Percentiles rank a stretch among this genome's conserved stretches.
phyloP scores from a whole-genome alignment of 2,797 vertebrate genomes.

The Avahi laniger region DNA sequence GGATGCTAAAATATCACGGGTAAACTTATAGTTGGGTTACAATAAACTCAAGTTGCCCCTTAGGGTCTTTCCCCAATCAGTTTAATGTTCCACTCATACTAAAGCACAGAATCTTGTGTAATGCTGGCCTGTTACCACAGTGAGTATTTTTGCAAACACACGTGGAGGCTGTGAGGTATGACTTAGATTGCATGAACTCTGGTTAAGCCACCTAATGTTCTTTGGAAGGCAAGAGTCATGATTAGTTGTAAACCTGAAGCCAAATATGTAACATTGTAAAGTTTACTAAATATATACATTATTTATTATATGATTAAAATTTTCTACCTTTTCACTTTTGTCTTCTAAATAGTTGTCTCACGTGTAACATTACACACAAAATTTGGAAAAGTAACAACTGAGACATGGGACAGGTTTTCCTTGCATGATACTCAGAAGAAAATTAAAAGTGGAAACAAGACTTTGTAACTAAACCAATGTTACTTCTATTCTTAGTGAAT shows the following conservation, averaged over 20 bases:
- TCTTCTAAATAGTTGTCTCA: neutral
- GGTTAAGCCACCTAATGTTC: neutral
- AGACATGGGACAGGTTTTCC: neutral
- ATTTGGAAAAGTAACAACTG: neutral
- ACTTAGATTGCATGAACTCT: too few relatives aligned
- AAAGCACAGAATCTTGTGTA: neutral
- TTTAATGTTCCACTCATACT: neutral
- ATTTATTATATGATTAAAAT: neutral
- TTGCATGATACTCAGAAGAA: neutral
- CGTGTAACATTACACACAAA: neutral
- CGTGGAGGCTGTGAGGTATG: rapidly evolving
- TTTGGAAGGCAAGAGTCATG: neutral
- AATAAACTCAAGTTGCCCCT: neutral
- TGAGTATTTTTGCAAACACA: neutral
- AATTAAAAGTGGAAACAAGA: neutral
- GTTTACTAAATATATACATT: neutral
- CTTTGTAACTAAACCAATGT: neutral
- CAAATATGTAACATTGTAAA: neutral
- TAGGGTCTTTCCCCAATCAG: neutral
- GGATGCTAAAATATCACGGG: neutral
- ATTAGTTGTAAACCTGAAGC: neutral
- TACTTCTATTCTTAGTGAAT: neutral
- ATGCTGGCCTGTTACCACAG: neutral
- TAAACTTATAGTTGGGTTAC: neutral
- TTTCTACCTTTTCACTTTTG: neutral